A percentile compares a stretch with the other conserved stretches of the same genome.
phyloP scores from a whole-genome alignment of 2,113 vertebrate genomes.

The Dendropsophus ebraccatus region DNA sequence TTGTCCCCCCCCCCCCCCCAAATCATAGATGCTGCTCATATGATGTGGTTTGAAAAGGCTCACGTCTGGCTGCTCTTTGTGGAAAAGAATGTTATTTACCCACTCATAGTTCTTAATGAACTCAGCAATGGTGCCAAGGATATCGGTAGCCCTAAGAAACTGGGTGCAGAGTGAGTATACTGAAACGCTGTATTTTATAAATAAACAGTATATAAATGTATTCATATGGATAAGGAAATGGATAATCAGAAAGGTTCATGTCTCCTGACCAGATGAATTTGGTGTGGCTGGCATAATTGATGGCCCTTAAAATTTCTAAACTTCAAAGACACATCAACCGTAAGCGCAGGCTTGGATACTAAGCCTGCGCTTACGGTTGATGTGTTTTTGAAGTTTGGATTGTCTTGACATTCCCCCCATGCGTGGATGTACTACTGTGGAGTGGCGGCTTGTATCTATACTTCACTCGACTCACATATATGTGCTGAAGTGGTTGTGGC shows the following conservation, averaged over 20 bases:
- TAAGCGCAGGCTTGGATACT: no score
- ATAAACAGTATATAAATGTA: background rate
- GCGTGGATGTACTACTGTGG: no score
- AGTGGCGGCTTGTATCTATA: no score
- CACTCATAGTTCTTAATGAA: conserved; percentile 95
- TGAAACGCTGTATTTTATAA: background rate
- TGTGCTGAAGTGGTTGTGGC: no score
- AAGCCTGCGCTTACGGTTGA: no score
- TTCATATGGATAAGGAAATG: background rate
- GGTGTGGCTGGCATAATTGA: background rate
- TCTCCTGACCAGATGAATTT: background rate
- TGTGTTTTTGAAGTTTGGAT: no score
- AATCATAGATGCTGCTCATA: conserved; percentile 94
- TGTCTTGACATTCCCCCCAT: no score
- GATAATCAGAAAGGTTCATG: no score
- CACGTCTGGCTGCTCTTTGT: conserved; percentile 96
- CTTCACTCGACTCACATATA: no score
- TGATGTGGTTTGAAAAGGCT: conserved; percentile 99
- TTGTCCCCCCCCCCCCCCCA: conserved; percentile 51
- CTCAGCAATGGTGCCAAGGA: conserved; percentile 92
- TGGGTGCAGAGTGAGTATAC: conserved; percentile 89
- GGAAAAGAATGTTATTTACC: conserved; percentile 96
- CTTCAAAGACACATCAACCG: no score
- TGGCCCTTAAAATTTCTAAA: no score
- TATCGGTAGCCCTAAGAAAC: conserved; percentile 92